A percentile compares a stretch with the other conserved stretches of the same genome.
These are phyloP conservation scores for Chironomus striatipennis DNA, from an alignment of 1,140 invertebrate species.

Conservation along the genomic window DNA sequence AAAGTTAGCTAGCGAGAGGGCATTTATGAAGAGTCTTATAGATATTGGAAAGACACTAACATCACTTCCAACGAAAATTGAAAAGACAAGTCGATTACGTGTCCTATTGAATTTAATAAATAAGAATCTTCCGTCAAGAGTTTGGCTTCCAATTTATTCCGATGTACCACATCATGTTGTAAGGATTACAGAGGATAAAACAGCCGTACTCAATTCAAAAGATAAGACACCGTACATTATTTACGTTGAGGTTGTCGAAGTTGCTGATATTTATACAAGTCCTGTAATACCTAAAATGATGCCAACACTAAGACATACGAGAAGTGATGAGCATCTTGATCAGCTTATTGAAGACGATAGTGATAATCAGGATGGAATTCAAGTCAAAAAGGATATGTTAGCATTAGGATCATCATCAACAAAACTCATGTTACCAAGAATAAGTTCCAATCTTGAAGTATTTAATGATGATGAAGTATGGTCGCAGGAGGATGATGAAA, in stretches of 20 bases:
- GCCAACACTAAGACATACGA: slow-evolving; percentile 75
- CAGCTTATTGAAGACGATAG: slow-evolving; percentile 40
- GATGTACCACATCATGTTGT: slow-evolving; percentile 87
- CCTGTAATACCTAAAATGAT: slow-evolving; percentile 72
- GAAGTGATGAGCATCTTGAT: slow-evolving; percentile 72
- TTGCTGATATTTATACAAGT: slow-evolving; percentile 74
- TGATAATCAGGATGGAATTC: slow-evolving; percentile 41
- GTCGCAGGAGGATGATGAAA: slow-evolving; percentile 94
- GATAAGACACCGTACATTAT: slow-evolving; percentile 98
- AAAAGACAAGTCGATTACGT: slow-evolving; percentile 79
- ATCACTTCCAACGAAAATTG: slow-evolving; percentile 86
- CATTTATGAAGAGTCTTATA: slow-evolving; percentile 81
- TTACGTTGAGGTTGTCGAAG: slow-evolving; percentile 93
- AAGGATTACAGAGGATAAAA: slow-evolving; percentile 78
- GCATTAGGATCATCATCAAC: slow-evolving; percentile 17
- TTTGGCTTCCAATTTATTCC: slow-evolving; percentile 93
- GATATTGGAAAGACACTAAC: slow-evolving; percentile 85
- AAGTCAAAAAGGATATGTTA: too few species aligned
- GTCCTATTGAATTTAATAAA: slow-evolving; percentile 90
- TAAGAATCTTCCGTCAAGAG: slow-evolving; percentile 91
- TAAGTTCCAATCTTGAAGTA: slow-evolving; percentile 37
- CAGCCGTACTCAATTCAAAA: slow-evolving; percentile 97
- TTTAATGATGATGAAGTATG: slow-evolving; percentile 47
- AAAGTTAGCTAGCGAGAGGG: slow-evolving; percentile 71
- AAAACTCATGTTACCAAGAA: slow-evolving; percentile 23